phyloP scores from a whole-genome alignment of 1,140 invertebrate genomes.

The Drosophila asahinai region DNA sequence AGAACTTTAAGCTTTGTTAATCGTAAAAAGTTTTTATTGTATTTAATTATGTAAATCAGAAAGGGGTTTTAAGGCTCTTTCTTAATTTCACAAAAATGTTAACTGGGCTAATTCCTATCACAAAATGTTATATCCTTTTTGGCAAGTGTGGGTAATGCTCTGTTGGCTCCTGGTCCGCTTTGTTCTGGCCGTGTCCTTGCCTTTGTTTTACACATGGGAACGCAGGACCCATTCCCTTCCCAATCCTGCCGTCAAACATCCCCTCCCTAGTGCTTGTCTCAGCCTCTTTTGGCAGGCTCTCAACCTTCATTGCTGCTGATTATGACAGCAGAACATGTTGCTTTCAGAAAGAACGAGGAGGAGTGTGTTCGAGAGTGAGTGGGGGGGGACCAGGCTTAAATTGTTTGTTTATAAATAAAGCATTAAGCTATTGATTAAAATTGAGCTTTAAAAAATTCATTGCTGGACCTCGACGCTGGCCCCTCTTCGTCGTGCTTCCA shows the following conservation, averaged over 20 bases:
- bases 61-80: not conserved
- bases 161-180: conserved; percentile 13
- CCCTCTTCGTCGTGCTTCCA: not conserved
- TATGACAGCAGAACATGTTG: conserved; percentile 43
- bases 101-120: not conserved
- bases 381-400: conserved; percentile 44
- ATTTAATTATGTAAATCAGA: too few relatives aligned
- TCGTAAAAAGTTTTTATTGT: too few relatives aligned
- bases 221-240: conserved; percentile 6
- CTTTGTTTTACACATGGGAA: conserved; percentile 61
- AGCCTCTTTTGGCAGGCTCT: conserved; percentile 11
- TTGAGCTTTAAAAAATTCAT: conserved; percentile 79
- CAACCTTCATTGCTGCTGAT: conserved; percentile 33
- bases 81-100: conserved; percentile 3
- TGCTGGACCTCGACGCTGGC: conserved; percentile 18
- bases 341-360: not conserved
- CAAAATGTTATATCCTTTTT: not conserved
- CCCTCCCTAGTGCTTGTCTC: not conserved
- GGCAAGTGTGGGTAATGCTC: conserved; percentile 1
- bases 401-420: conserved; percentile 82
- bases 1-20: too few relatives aligned
- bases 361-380: not conserved
- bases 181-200: conserved; percentile 30
- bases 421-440: conserved; percentile 77
- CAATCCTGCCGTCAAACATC: not conserved